Evolutionary conservation across 2,113 vertebrate species (phyloP).

Genomic region (Rhombomys opimus): DNA sequence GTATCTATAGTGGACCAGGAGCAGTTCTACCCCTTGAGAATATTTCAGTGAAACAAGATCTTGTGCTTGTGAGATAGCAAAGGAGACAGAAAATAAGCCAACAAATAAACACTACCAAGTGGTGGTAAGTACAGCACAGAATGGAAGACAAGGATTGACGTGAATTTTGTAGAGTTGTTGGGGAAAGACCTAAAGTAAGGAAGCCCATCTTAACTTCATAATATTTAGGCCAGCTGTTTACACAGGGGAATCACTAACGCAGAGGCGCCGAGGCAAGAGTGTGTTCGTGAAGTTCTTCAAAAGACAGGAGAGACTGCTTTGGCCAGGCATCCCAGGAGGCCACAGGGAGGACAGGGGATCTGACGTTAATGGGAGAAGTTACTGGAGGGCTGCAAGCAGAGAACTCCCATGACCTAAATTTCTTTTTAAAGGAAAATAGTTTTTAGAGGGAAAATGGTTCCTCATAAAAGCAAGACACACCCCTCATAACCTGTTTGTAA

Average conservation of each 20-base stretch:
- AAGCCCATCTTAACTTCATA: background rate
- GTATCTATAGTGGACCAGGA: background rate
- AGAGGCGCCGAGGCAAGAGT: background rate
- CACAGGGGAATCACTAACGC: background rate
- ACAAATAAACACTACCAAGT: slow-evolving; percentile 2
- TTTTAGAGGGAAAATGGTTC: slow-evolving; percentile 47
- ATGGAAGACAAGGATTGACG: background rate
- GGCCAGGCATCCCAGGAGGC: background rate
- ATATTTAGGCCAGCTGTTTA: slow-evolving; percentile 12
- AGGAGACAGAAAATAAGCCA: background rate
- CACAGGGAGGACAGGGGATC: background rate
- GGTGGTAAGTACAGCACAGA: background rate
- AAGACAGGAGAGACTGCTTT: background rate
- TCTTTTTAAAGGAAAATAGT: background rate
- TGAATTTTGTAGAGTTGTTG: background rate
- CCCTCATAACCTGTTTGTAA: slow-evolving; percentile 38
- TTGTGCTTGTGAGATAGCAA: slow-evolving; percentile 11
- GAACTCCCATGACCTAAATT: background rate
- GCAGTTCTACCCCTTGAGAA: background rate
- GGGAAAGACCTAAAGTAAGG: slow-evolving; percentile 35
- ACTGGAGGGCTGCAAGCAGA: background rate
- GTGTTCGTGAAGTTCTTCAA: background rate
- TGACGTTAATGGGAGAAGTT: slow-evolving; percentile 48
- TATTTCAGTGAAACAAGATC: background rate
- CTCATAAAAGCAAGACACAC: slow-evolving; percentile 44